A percentile compares a stretch with the other conserved stretches of the same genome.
Evolutionary conservation across 1,140 invertebrate genomes (phyloP).

Genomic region (Pogonomyrmex californicus): DNA sequence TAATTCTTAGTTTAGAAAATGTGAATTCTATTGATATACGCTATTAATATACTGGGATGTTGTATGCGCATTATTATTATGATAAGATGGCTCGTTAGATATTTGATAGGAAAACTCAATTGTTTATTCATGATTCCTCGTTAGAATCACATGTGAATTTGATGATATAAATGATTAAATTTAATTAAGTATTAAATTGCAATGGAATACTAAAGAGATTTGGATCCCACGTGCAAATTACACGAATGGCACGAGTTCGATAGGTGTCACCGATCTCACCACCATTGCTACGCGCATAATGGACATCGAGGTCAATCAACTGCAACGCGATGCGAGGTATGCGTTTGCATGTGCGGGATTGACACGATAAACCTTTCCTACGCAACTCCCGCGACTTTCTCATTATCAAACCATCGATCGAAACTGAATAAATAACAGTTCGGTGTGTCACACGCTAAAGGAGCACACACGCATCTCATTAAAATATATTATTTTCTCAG

Average conservation of each 20-base stretch:
- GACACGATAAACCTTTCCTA: slow-evolving; percentile 38
- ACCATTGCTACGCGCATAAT: slow-evolving; percentile 42
- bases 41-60: not conserved
- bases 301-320: slow-evolving; percentile 75
- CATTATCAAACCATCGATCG: slow-evolving; percentile 8
- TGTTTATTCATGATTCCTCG: not conserved
- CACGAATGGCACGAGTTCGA: slow-evolving; percentile 12
- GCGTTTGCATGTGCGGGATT: slow-evolving; percentile 60
- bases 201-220: not conserved
- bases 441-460: not conserved
- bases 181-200: not conserved
- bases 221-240: slow-evolving; percentile 22
- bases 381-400: slow-evolving; percentile 30
- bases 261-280: slow-evolving; percentile 47
- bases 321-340: slow-evolving; percentile 71
- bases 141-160: not conserved
- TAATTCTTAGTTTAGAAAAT: not conserved
- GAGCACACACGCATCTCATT: not conserved
- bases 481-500: not conserved
- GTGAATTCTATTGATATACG: not conserved
- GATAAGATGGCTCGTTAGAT: not conserved
- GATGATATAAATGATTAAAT: not conserved
- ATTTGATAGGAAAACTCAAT: not conserved
- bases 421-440: slow-evolving; percentile 1
- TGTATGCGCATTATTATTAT: not conserved